Conservation (phyloP, 1,140 invertebrate genomes). For the Bombus turneri region DNA sequence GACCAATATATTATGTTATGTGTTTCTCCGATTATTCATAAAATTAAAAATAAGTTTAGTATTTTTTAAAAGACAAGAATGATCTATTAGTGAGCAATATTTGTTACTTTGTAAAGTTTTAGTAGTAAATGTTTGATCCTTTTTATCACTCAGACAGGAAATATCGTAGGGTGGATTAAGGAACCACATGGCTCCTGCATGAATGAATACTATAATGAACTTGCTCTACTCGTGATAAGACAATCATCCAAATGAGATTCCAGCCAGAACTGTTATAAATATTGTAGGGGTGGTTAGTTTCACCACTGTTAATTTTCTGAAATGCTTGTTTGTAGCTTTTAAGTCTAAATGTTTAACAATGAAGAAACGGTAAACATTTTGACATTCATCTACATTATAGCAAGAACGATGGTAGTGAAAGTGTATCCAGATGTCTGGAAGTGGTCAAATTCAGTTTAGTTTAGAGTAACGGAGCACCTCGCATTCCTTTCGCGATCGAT, state of each 20-base stretch:
- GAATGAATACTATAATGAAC: constrained; percentile 57
- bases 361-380: constrained; percentile 5
- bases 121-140: background rate
- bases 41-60: background rate
- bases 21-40: background rate
- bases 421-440: background rate
- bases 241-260: background rate
- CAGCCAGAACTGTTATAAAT: constrained; percentile 8
- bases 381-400: background rate
- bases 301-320: background rate
- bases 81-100: background rate
- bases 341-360: background rate
- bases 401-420: background rate
- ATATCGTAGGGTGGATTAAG: constrained; percentile 33
- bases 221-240: background rate
- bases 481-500: constrained; percentile 17
- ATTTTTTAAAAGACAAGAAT: background rate
- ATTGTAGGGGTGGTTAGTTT: background rate
- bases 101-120: background rate
- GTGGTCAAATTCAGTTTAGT: background rate
- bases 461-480: background rate
- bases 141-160: constrained; percentile 55
- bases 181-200: constrained; percentile 61
- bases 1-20: background rate
- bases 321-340: background rate